Conservation (phyloP, 2,113 vertebrate species). For the Sceloporus tristichus region DNA sequence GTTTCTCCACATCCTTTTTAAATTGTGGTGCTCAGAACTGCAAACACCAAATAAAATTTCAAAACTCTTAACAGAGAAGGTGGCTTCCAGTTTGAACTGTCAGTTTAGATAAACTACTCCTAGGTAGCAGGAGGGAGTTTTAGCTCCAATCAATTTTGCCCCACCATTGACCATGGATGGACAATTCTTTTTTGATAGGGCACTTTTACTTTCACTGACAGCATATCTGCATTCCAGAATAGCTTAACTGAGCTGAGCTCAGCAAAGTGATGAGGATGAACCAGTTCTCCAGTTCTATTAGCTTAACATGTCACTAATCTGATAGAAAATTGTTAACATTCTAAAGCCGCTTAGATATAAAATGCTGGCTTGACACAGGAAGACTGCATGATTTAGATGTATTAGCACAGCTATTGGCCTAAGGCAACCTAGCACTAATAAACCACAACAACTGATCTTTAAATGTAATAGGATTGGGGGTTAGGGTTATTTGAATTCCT, state of each 20-base stretch:
- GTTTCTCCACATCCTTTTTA: too few relatives aligned
- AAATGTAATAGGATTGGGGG: slow-evolving; percentile 15
- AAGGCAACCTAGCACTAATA: slow-evolving; percentile 44
- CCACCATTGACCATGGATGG: background rate
- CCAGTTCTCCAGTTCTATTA: slow-evolving; percentile 62
- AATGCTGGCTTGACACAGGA: slow-evolving; percentile 63
- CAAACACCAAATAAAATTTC: background rate
- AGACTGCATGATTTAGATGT: slow-evolving; percentile 56
- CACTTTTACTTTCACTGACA: background rate
- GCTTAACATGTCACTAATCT: slow-evolving; percentile 69
- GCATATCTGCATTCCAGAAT: background rate
- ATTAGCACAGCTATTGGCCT: slow-evolving; percentile 59
- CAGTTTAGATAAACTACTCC: background rate
- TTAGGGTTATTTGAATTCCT: slow-evolving; percentile 29
- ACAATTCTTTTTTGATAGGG: background rate
- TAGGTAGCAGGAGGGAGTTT: background rate
- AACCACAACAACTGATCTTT: slow-evolving; percentile 54
- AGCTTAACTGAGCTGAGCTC: slow-evolving; percentile 44
- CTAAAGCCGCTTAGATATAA: slow-evolving; percentile 72
- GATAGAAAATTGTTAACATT: slow-evolving; percentile 70
- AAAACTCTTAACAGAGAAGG: background rate
- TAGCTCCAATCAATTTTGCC: background rate
- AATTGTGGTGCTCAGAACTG: too few relatives aligned
- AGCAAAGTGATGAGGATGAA: slow-evolving; percentile 61
- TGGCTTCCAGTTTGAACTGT: background rate